Percentiles rank a stretch among this genome's conserved stretches.
phyloP scores from a whole-genome alignment of 1,140 invertebrate genomes.

The Chymomyza costata region DNA sequence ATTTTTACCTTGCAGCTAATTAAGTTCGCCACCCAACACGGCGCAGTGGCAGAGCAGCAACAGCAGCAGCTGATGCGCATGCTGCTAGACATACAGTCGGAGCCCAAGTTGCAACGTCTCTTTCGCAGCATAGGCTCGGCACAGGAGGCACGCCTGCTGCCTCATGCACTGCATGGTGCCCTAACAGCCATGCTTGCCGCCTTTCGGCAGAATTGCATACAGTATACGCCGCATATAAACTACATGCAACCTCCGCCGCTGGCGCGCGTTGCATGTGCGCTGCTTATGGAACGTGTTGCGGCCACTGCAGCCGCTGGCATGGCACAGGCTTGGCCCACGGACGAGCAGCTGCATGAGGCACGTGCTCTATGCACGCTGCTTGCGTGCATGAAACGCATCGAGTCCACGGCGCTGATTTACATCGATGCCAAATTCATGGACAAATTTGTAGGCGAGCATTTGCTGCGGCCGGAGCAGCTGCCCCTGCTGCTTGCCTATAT shows the following conservation, averaged over 20 bases:
- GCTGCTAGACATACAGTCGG: conserved; percentile 67
- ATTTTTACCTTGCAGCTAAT: conserved; percentile 50
- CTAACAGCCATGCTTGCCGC: conserved; percentile 51
- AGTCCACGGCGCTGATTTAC: conserved; percentile 63
- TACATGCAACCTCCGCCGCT: conserved; percentile 71
- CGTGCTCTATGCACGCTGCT: conserved; percentile 51
- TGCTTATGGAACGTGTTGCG: conserved; percentile 49
- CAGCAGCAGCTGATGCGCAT: conserved; percentile 56
- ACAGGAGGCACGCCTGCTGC: conserved; percentile 53
- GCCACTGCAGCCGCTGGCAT: conserved; percentile 2
- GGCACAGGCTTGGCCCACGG: conserved; percentile 3
- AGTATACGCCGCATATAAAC: conserved; percentile 73
- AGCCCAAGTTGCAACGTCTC: conserved; percentile 61
- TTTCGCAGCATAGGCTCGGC: conserved; percentile 44
- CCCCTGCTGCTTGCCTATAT: conserved; percentile 39
- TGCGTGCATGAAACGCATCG: conserved; percentile 37
- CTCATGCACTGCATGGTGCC: conserved; percentile 50
- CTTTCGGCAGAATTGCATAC: conserved; percentile 71
- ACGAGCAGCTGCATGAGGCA: conserved; percentile 44
- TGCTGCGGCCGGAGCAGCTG: conserved; percentile 56
- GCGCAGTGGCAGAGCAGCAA: conserved; percentile 53
- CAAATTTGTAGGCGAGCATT: conserved; percentile 64
- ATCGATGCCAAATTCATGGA: conserved; percentile 66
- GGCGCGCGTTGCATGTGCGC: conserved; percentile 50
- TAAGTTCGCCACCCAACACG: conserved; percentile 66